Conservation (phyloP, 2,113 vertebrate genomes). For the Pimephales promelas region DNA sequence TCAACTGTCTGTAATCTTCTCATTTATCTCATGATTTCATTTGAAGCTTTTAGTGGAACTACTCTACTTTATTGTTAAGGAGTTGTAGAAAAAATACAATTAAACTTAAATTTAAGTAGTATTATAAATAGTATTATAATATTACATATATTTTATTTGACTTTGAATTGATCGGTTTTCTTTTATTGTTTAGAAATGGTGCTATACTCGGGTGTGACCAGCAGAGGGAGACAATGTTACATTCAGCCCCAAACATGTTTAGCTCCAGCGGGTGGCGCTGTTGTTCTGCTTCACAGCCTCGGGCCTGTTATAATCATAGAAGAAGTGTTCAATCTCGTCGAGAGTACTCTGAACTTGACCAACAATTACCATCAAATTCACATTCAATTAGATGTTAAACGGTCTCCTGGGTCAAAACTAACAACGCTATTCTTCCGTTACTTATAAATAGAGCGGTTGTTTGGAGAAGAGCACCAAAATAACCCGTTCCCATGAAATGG, state of each 20-base stretch:
- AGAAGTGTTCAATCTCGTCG: not conserved
- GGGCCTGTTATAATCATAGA: not conserved
- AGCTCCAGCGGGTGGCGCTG: not conserved
- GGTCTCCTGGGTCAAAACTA: not conserved
- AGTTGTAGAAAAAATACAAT: too few relatives aligned
- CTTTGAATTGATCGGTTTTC: too few relatives aligned
- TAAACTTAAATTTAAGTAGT: too few relatives aligned
- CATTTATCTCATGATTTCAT: too few relatives aligned
- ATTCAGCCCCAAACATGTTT: not conserved
- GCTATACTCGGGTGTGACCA: not conserved
- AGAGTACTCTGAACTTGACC: not conserved
- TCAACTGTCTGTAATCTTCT: too few relatives aligned
- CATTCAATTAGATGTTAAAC: not conserved
- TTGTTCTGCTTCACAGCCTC: not conserved
- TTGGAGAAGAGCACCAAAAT: conserved; percentile 8
- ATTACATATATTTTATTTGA: too few relatives aligned
- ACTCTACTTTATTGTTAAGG: too few relatives aligned
- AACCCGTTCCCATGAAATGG: conserved; percentile 41
- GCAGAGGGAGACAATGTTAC: conserved; percentile 33
- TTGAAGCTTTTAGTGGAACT: too few relatives aligned
- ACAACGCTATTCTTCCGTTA: not conserved
- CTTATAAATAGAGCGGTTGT: not conserved
- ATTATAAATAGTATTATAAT: too few relatives aligned
- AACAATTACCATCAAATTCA: not conserved
- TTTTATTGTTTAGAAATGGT: not conserved